Evolutionary conservation across 2,888 invertebrate species (phyloP), one percentile per base, ranked within the genome.

Genomic region (Hirtodrosophila alboralis): DNA sequence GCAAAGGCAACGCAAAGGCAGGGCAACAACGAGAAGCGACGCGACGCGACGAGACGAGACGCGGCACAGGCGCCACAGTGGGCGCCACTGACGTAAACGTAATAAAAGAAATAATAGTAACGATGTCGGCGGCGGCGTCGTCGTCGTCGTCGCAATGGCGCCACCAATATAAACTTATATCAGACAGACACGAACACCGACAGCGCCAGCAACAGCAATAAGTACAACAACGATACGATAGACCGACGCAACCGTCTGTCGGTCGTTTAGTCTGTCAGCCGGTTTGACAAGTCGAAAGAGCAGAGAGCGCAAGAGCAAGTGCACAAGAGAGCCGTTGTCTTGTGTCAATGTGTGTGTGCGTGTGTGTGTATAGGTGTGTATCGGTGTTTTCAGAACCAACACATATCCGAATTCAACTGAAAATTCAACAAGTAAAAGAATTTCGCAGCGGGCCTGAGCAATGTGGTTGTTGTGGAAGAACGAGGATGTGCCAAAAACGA

Each of bases 1-100:
- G 63, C 66, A 69, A 63, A 63, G 68, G 73, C 69, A 77, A 70
- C 5, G 18, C 28, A 56, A 51, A 56, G 56, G 51, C 60, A 66
- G 51, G 69, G 79, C 45, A 59, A 58, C 43, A 52, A 23, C 56
- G 40, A n/a, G n/a, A n/a, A n/a, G n/a, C 64, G 52, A 44, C 37
- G 68, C 57, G 72, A 47, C 54, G 75, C 53, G 54, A 54, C 44
- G 63, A 59, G 33, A 45, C 48, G 58, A 51, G 57, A 37, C 47
- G 77, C 77, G 61, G 57, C 66, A 66, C 83, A 84, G 89, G 89
- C 89, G 89, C 89, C 89, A 74, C 70, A 88, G 87, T 88, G 89
- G 89, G 89, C 90, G 89, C 90, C 89, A 89, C 90, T 89, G 90
- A 90, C 90, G 89, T 90, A 89, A 90, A 90, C 90, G 89, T 90